Conservation (phyloP, 2,797 vertebrate genomes). For the Silurus lanzhouensis region DNA sequence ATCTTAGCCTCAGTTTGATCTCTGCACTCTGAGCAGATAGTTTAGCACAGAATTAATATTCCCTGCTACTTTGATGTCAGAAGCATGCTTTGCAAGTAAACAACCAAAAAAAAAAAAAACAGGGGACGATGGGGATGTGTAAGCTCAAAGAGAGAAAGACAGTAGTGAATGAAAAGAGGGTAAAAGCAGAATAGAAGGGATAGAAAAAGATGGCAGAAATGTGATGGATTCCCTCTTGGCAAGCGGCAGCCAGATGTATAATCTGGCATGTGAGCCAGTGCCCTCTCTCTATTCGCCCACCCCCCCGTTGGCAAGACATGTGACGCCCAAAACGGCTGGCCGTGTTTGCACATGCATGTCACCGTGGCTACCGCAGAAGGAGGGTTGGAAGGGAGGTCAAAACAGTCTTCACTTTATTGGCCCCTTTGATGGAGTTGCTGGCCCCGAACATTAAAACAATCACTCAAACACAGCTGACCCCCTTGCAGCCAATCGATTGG, state of each 20-base stretch:
- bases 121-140: conserved; percentile 61
- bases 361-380: conserved; percentile 63
- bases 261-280: conserved; percentile 66
- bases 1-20: conserved; percentile 76
- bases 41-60: conserved; percentile 78
- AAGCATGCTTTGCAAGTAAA: conserved; percentile 73
- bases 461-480: conserved; percentile 75
- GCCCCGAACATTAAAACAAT: conserved; percentile 75
- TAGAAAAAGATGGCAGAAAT: conserved; percentile 71
- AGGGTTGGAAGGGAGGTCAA: conserved; percentile 64
- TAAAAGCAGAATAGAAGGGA: conserved; percentile 59
- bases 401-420: conserved; percentile 71
- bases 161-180: conserved; percentile 58
- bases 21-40: conserved; percentile 71
- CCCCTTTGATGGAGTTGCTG: conserved; percentile 66
- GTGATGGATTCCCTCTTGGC: conserved; percentile 74
- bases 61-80: conserved; percentile 79
- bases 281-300: conserved; percentile 60
- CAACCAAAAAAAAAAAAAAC: conserved; percentile 55
- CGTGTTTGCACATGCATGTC: conserved; percentile 75
- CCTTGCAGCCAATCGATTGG: conserved; percentile 72
- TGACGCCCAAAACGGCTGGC: conserved; percentile 58
- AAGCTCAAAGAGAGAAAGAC: conserved; percentile 62
- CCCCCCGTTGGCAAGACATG: conserved; percentile 56
- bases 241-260: conserved; percentile 71